phyloP scores from a whole-genome alignment of 23 tunicate species.

The Halocynthia aurantium region DNA sequence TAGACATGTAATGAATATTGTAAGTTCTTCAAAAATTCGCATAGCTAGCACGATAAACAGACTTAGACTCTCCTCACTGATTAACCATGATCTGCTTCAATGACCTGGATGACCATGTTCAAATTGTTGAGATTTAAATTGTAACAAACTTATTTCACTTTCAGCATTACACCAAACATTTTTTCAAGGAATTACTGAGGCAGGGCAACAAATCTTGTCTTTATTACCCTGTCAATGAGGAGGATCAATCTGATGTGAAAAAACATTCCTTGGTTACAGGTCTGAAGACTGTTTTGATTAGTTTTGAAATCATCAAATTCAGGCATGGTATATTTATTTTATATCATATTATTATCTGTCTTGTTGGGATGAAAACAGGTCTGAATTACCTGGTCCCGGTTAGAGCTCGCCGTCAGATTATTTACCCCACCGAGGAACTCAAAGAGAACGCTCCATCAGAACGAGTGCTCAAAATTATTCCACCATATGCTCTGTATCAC shows the following conservation, averaged over 20 bases:
- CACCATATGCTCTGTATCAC: slow-evolving; percentile 80
- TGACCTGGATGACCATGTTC: background rate
- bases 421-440: slow-evolving; percentile 63
- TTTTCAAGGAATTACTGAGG: slow-evolving; percentile 77
- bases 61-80: background rate
- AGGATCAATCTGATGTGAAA: slow-evolving; percentile 12
- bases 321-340: background rate
- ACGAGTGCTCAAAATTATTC: slow-evolving; percentile 28
- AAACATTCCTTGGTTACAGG: slow-evolving; percentile 73
- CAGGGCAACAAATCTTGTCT: slow-evolving; percentile 81
- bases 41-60: background rate
- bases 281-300: background rate
- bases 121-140: no score
- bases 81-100: background rate
- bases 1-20: background rate
- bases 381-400: slow-evolving; percentile 89
- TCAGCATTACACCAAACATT: slow-evolving; percentile 81
- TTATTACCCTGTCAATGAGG: slow-evolving; percentile 53
- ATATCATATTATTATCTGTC: background rate
- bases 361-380: slow-evolving; percentile 21
- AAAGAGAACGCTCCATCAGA: slow-evolving; percentile 76
- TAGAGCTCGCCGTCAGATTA: slow-evolving; percentile 73
- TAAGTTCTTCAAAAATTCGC: background rate
- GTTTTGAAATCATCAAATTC: no score
- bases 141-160: background rate